Evolutionary conservation across 2,797 vertebrate species (phyloP).

Genomic region (Tenualosa ilisha): DNA sequence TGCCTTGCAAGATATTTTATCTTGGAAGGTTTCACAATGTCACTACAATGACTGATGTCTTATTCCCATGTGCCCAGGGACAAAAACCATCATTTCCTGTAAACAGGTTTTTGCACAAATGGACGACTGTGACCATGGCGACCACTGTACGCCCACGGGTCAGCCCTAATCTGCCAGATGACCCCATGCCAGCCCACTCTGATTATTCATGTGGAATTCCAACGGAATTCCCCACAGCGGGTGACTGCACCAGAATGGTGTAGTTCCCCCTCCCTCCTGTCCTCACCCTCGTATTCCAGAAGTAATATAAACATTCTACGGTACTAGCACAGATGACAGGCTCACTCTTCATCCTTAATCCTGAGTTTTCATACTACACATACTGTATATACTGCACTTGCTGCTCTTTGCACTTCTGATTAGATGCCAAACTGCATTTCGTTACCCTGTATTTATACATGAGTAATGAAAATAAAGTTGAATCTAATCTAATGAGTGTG

Average conservation of each 20-base stretch:
- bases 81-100: slow-evolving; percentile 4
- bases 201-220: slow-evolving; percentile 20
- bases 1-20: neutral
- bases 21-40: neutral
- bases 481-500: too few relatives aligned
- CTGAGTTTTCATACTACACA: too few relatives aligned
- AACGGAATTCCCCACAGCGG: neutral
- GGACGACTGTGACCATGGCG: neutral
- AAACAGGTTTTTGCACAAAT: neutral
- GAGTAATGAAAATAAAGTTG: too few relatives aligned
- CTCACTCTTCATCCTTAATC: too few relatives aligned
- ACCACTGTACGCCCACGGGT: neutral
- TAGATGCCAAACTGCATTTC: too few relatives aligned
- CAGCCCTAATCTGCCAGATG: neutral
- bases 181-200: slow-evolving; percentile 12
- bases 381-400: too few relatives aligned
- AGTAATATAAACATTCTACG: too few relatives aligned
- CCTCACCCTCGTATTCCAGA: too few relatives aligned
- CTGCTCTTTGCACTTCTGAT: too few relatives aligned
- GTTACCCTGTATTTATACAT: too few relatives aligned
- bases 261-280: neutral
- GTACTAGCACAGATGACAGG: too few relatives aligned
- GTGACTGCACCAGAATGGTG: neutral
- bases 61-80: neutral
- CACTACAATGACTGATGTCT: neutral